phyloP scores from a whole-genome alignment of 2,888 invertebrate genomes.

The Phania funesta region DNA sequence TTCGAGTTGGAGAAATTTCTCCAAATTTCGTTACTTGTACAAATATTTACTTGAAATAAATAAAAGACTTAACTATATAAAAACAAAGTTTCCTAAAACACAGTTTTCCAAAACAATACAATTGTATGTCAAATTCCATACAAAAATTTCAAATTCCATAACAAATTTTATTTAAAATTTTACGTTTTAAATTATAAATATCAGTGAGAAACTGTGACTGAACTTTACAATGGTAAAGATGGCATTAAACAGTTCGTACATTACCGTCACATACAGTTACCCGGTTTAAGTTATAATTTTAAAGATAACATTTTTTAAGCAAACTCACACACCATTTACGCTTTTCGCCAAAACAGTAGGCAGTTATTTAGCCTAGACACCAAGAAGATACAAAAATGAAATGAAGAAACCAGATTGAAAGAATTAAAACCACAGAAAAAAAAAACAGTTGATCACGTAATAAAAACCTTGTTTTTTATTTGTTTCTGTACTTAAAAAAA shows the following conservation, averaged over 20 bases:
- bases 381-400: conserved; percentile 3
- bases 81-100: too few relatives aligned
- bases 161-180: not conserved
- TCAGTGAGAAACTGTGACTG: not conserved
- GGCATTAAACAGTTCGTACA: not conserved
- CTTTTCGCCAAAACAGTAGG: too few relatives aligned
- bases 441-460: conserved; percentile 28
- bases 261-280: conserved; percentile 11
- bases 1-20: too few relatives aligned
- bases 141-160: too few relatives aligned
- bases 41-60: too few relatives aligned
- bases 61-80: too few relatives aligned
- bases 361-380: conserved; percentile 47
- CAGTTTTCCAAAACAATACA: too few relatives aligned
- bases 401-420: not conserved
- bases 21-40: too few relatives aligned
- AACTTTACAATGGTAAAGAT: not conserved
- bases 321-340: not conserved
- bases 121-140: too few relatives aligned
- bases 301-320: not conserved
- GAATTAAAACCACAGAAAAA: conserved; percentile 20
- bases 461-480: conserved; percentile 13
- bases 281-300: conserved; percentile 3
- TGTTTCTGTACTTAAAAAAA: conserved; percentile 23
- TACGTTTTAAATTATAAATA: not conserved